Base-by-base conservation (phyloP, 1,140 invertebrate species). In the Bradynema listronoti region DNA sequence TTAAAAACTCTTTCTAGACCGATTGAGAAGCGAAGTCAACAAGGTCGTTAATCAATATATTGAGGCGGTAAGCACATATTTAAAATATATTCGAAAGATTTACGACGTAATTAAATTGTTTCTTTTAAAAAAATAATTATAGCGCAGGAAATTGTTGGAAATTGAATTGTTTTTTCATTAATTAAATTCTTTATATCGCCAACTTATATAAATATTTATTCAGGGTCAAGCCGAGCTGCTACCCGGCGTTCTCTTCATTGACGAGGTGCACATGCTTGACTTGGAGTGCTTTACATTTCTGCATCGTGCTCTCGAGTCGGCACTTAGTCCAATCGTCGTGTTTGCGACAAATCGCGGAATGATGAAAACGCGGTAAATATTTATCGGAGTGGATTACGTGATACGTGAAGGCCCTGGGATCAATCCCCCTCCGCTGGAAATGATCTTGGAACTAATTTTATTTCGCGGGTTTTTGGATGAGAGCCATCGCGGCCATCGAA, bases 21-120 rank as follows among this genome's bases (percentile, higher is more conserved):
- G 97, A 83, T 80, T 99, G 9, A 83, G 95, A 45, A 87, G 89
- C 80, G 94, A 99, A 84, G 96, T 99, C 65, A 98, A 99, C 80
- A 97, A 97, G 84, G 87, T 97, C 60, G 94, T 99, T 0, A 96
- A 99, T 80, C 91, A 91, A 78, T 98, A 97, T 75, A 97, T 99
- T 63, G 94, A 99, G 61, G 51, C 72, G 52, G 69, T 19, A 3
- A 19, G 27, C 6, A 27, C 42, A 22, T 19, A 43, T 22, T 27
- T 43, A 27, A 22, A 43, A 43, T 3, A 43, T 4, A n/a, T n/a
- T n/a, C n/a, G n/a, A n/a, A n/a, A n/a, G n/a, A n/a, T n/a, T n/a
- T n/a, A n/a, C n/a, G n/a, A n/a, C n/a, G n/a, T n/a, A n/a, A n/a
- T n/a, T n/a, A n/a, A n/a, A n/a, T n/a, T n/a, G n/a, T n/a, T n/a